phyloP scores from a whole-genome alignment of 35 echinoderm and acorn worm species.

The Anneissia japonica region DNA sequence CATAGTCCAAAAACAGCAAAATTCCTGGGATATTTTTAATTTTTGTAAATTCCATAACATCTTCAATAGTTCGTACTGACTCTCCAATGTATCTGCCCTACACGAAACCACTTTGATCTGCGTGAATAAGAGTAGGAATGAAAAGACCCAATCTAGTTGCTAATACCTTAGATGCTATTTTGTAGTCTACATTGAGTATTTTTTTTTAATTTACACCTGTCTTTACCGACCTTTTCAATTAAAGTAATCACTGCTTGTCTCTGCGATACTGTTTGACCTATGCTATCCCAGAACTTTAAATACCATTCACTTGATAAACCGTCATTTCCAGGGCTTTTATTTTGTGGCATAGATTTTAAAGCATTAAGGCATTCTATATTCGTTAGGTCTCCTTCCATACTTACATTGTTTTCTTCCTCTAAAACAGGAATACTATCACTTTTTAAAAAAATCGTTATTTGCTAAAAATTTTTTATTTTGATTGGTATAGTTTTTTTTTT shows the following conservation, averaged over 20 bases:
- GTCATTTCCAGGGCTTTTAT: neutral
- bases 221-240: neutral
- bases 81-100: conserved; percentile 5
- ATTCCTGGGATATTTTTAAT: neutral
- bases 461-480: neutral
- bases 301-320: neutral
- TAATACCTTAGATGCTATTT: neutral
- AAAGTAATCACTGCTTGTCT: neutral
- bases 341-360: neutral
- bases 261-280: neutral
- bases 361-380: neutral
- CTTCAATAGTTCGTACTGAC: neutral
- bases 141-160: neutral
- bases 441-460: neutral
- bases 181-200: neutral
- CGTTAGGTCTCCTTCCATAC: neutral
- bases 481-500: neutral
- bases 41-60: neutral
- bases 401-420: neutral
- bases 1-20: neutral
- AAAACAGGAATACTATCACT: neutral
- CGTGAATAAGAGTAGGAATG: neutral
- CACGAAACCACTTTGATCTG: neutral
- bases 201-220: neutral
- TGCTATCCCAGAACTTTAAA: neutral